Base-by-base conservation (phyloP, 2,888 invertebrate genomes). In the Acleris cristana region DNA sequence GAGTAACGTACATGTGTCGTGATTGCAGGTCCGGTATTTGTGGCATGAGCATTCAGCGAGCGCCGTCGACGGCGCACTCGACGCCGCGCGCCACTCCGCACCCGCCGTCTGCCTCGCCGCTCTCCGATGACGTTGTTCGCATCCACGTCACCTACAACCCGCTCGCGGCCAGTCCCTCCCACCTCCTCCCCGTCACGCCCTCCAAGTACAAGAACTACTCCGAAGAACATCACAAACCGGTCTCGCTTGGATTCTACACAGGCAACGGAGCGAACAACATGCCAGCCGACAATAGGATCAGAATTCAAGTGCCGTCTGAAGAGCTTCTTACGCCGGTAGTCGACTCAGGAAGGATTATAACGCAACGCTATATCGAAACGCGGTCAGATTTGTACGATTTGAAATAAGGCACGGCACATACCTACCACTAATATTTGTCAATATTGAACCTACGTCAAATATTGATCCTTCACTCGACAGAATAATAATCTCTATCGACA, bases 111-210 rank as follows among this genome's bases (percentile, higher is more conserved):
- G 94, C 94, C 56, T 95, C 95, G 23, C 96, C 96, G 0, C 80
- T 88, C 53, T 87, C 89, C 0, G 93, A 92, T 55, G 96, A 96
- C 84, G 94, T 96, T 55, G 94, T 97, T 59, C 93, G 96, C 70
- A 96, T 97, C 72, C 96, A 96, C 85, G 96, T 97, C 63, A 96
- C 96, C 1, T 96, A 96, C 85, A 94, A 94, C 74, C 93, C 93
- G 0, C 77, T 89, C 7, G 79, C 88, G 0, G 94, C 94, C n/a
- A 93, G 93, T 72, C 94, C 94, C 14, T 90, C 90, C 1, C 90
- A 86, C 64, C 81, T 94, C 1, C 94, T 93, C 81, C 79, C 94
- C 74, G 74, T 89, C 80, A 78, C 90, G 84, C 79, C 94, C 73
- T 83, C 85, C 54, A 90, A 90, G 74, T 86, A 85, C 75, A 88